Base-by-base conservation (phyloP, 2,797 vertebrate species). In the Danionella dracula region DNA sequence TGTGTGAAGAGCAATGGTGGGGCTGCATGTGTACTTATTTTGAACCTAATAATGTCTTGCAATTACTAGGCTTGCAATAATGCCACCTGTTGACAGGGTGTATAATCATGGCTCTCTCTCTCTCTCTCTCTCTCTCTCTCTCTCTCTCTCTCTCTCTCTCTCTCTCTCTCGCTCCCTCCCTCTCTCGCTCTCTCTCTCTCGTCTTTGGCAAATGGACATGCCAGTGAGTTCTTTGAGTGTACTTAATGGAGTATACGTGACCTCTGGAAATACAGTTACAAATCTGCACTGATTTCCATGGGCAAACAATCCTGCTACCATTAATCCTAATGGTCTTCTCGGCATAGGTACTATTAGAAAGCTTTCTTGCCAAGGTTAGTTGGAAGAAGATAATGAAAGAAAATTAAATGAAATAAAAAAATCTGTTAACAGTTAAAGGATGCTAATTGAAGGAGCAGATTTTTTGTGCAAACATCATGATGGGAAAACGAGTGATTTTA, bases 401-500 rank as follows among this genome's bases (percentile, higher is more conserved):
- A 64, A 66, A 75, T 32, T 13, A 5, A 20, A 44, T 62, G 55
- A 73, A 66, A 61, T 68, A 78, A 73, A 73, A 50, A 34, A 45
- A 68, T 61, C 32, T 40, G 56, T 65, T 78, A 44, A 55, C 44
- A 56, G 9, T 45, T 49, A 2, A 19, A 45, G 46, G 32, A 66
- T 63, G 53, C 54, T 61, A 77, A 77, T 77, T n/a, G n/a, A n/a
- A n/a, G n/a, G n/a, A n/a, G n/a, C n/a, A n/a, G 63, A 49, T 16
- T 49, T 71, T 53, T 66, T 20, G 19, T 8, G 17, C 50, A 32
- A 41, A 23, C 35, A 38, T 45, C 38, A 29, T n/a, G 23, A 16
- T 53, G 44, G 55, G 15, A 49, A 38, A 32, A 35, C 38, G 40
- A 29, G 49, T 65, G 70, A 67, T 64, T 45, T 38, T 56, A 58